These are phyloP conservation scores for Urocolius indicus DNA, from an alignment of 2,113 vertebrate species.

Conservation along the genomic window DNA sequence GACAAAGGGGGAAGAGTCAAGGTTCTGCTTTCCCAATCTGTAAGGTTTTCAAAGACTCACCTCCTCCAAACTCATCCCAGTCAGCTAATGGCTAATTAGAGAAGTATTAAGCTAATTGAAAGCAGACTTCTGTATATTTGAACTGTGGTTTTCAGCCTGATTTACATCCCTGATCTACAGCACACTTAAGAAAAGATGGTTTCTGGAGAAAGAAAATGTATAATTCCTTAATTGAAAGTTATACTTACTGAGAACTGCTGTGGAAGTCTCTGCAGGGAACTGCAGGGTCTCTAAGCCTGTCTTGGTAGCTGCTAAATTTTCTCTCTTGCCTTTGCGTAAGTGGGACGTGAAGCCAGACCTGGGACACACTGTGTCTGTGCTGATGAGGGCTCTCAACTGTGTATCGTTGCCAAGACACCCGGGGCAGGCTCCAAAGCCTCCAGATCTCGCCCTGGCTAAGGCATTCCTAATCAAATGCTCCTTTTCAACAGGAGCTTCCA, in stretches of 20 bases:
- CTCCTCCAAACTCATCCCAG: neutral
- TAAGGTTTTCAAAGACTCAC: neutral
- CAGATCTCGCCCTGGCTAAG: constrained; percentile 22
- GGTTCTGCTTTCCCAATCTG: neutral
- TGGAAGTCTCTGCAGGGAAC: neutral
- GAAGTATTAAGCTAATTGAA: neutral
- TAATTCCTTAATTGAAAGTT: neutral
- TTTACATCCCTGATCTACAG: neutral
- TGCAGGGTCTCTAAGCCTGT: neutral
- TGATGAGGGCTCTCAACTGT: constrained; percentile 21
- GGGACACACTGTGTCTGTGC: neutral
- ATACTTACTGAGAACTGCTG: constrained; percentile 14
- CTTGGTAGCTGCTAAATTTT: neutral
- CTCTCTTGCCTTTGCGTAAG: neutral
- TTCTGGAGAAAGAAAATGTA: neutral
- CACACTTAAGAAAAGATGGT: neutral
- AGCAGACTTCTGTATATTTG: neutral
- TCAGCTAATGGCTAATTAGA: neutral
- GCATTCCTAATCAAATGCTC: constrained; percentile 67
- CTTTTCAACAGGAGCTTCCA: neutral
- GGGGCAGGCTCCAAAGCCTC: constrained; percentile 33
- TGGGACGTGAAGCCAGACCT: neutral
- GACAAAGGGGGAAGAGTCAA: neutral
- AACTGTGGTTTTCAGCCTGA: neutral
- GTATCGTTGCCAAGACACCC: constrained; percentile 58